Evolutionary conservation across 2,888 invertebrate species (phyloP), one percentile per base, ranked within the genome.

Genomic region (Tipula vernalis): DNA sequence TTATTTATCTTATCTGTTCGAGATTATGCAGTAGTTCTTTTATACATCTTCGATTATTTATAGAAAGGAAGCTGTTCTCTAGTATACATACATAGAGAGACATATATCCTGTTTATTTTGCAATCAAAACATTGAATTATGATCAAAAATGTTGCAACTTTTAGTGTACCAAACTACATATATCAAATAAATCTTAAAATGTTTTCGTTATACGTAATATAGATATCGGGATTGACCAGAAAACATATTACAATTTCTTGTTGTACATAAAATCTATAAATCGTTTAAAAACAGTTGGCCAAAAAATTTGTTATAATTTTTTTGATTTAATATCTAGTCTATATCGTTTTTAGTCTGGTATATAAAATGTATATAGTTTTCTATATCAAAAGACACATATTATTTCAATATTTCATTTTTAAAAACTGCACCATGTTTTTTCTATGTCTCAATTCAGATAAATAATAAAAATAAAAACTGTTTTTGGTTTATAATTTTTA

Each of bases 361-460:
- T 71, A 71, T 15, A 71, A 1, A n/a, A 39, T 39, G 6, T 51
- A 28, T 71, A 71, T 71, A 57, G 51, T 57, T 57, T 57, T 57
- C 51, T 71, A 71, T 71, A 71, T 28, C 28, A 71, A 28, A 71
- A 18, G 71, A 71, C 71, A 71, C 71, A 71, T 71, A 71, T 71
- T 71, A 71, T 71, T 71, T 71, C 71, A 71, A 71, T 71, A 71
- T 71, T 71, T 71, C 71, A 71, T 71, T 71, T 71, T 71, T 71
- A 71, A 71, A 71, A 71, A 71, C 71, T 71, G 71, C 71, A 71
- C 71, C 71, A 71, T 71, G 28, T 71, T 71, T 71, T 71, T 71
- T 71, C 71, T 71, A 71, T 71, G 71, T 71, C 71, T 71, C 71
- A 71, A 71, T 71, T 71, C 28, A 71, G 71, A 71, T 71, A 71